phyloP scores from a whole-genome alignment of 2,888 invertebrate genomes.

The Clusia tigrina region DNA sequence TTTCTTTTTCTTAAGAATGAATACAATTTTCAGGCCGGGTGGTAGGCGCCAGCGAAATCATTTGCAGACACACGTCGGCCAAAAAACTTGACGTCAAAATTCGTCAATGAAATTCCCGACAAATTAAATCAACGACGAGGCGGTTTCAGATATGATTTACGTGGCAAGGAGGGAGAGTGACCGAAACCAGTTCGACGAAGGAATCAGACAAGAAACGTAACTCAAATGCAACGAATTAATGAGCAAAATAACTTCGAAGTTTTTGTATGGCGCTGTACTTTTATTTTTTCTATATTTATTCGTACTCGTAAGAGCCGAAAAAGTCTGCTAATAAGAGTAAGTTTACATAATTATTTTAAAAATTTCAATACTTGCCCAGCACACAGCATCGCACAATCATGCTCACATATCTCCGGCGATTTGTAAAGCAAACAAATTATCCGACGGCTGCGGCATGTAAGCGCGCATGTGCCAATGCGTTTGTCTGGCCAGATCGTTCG shows the following conservation, averaged over 20 bases:
- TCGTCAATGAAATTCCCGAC: constrained; percentile 52
- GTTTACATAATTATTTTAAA: neutral
- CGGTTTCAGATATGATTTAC: constrained; percentile 53
- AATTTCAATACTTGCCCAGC: neutral
- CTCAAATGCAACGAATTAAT: neutral
- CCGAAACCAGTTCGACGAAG: neutral
- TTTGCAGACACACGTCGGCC: constrained; percentile 9
- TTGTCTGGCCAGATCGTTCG: neutral
- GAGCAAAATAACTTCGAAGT: neutral
- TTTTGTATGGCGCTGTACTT: neutral
- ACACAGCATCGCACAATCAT: neutral
- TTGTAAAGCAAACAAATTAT: neutral
- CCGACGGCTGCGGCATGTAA: constrained; percentile 4
- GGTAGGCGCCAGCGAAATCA: constrained; percentile 48
- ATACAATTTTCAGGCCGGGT: constrained; percentile 34
- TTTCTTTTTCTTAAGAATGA: constrained; percentile 17
- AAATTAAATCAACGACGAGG: constrained; percentile 47
- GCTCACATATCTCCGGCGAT: neutral
- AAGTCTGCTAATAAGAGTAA: too few relatives aligned
- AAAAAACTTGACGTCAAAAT: constrained; percentile 27
- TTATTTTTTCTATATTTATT: neutral
- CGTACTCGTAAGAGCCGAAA: too few relatives aligned
- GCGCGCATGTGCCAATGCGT: neutral
- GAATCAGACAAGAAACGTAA: neutral
- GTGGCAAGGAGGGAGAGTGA: neutral